Base-by-base conservation (phyloP, 1,140 invertebrate species). In the Mesaphorura yosii region DNA sequence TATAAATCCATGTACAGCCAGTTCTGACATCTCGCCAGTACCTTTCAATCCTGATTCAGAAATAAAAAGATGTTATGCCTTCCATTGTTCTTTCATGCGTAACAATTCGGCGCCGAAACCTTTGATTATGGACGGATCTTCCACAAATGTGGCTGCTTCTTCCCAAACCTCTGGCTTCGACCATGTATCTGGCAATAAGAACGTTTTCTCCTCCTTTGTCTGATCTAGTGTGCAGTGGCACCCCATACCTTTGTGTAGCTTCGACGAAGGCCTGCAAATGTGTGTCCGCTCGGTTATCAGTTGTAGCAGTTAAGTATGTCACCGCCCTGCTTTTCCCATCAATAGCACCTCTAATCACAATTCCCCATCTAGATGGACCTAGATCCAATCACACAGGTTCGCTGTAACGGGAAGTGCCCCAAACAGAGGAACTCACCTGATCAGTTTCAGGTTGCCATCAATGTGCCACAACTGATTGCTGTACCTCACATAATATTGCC, bases 171-270 rank as follows among this genome's bases (percentile, higher is more conserved):
- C 56, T 26, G 0, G 3, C 37, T 23, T 44, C 29, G 2, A 54
- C n/a, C 51, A 54, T 58, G 34, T 37, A 58, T 2, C 38, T 1
- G 19, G 56, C 56, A 7, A 58, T 47, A 2, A 48, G 15, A 20
- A 54, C 31, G 34, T 58, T 58, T 39, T 58, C 56, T 38, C 40
- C 23, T 28, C 56, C 56, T 54, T 58, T 53, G 25, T 58, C 56
- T n/a, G 51, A 38, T 3, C 56, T 15, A 1, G 29, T 46, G 19
- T 48, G 1, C 2, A 15, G 46, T 19, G 50, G 40, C 1, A 55
- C 26, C 1, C 47, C 48, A 22, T 55, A 55, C 1, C 3, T 3
- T 1, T 5, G 5, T 0, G 46, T 42, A 10, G 17, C 53, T 25
- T 27, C 12, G 14, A 29, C 3, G 15, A 55, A 55, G 4, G 53